Percentiles rank a stretch among this genome's conserved stretches.
Conservation (phyloP, 2,888 invertebrate genomes). For the Patella pellucida region DNA sequence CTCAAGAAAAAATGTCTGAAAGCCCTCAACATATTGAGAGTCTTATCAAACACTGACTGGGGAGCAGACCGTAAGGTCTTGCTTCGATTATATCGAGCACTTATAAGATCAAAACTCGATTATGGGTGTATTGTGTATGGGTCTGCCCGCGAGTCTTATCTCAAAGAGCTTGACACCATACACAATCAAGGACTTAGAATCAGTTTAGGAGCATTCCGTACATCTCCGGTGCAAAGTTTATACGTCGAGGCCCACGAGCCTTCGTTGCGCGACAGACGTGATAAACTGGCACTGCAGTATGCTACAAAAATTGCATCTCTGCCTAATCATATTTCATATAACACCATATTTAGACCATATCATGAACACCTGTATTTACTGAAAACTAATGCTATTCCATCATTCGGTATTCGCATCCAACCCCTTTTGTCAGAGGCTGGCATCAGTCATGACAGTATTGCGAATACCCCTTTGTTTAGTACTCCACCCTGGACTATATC, state of each 20-base stretch:
- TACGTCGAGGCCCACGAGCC: conserved; percentile 29
- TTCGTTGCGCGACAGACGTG: conserved; percentile 12
- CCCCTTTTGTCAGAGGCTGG: not conserved
- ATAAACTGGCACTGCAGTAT: conserved; percentile 18
- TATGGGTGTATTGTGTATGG: conserved; percentile 34
- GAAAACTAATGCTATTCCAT: not conserved
- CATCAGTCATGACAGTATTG: conserved; percentile 14
- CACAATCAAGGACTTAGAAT: conserved; percentile 35
- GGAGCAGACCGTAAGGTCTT: conserved; percentile 29
- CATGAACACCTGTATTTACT: conserved; percentile 2
- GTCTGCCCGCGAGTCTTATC: conserved; percentile 31
- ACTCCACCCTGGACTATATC: conserved; percentile 16
- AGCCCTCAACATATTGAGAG: conserved; percentile 31
- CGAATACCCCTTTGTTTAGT: not conserved
- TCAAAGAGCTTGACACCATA: conserved; percentile 29
- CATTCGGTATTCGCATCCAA: conserved; percentile 19
- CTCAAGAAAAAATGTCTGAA: conserved; percentile 29
- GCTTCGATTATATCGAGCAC: conserved; percentile 21
- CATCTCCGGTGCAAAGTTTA: conserved; percentile 31
- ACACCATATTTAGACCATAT: conserved; percentile 14
- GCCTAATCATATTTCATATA: conserved; percentile 10
- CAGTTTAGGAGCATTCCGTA: conserved; percentile 28
- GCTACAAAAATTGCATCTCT: conserved; percentile 14
- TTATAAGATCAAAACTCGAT: conserved; percentile 33
- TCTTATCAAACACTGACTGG: conserved; percentile 28